phyloP scores from a whole-genome alignment of 2,113 vertebrate genomes.

The Seriola quinqueradiata region DNA sequence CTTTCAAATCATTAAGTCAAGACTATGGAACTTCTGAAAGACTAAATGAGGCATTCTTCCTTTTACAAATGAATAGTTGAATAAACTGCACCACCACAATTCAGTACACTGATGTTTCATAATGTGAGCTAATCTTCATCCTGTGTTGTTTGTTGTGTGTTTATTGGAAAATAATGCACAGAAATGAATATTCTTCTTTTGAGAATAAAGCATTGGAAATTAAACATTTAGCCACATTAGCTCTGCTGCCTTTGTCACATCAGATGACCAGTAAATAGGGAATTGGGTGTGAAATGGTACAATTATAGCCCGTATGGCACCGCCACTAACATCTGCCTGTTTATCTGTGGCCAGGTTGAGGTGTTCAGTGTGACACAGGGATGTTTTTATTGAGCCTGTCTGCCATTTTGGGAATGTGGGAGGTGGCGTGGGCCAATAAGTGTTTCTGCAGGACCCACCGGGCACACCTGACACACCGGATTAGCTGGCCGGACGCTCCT shows the following conservation, averaged over 20 bases:
- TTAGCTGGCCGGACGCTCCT: constrained; percentile 60
- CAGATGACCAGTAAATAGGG: constrained; percentile 49
- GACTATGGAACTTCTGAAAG: background rate
- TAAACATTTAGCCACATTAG: constrained; percentile 24
- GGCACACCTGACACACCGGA: constrained; percentile 73
- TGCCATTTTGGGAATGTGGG: constrained; percentile 54
- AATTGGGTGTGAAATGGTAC: constrained; percentile 49
- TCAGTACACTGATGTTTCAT: too few species aligned
- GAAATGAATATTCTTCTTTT: constrained; percentile 13
- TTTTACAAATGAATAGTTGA: background rate
- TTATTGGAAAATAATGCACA: too few species aligned
- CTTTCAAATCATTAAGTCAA: background rate
- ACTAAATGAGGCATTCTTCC: background rate
- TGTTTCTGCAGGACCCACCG: constrained; percentile 49
- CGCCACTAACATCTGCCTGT: constrained; percentile 56
- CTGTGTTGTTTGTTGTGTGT: too few species aligned
- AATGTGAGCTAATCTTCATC: too few species aligned
- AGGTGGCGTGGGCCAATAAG: constrained; percentile 42
- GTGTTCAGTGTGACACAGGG: constrained; percentile 38
- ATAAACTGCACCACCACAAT: background rate
- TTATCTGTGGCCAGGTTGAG: constrained; percentile 46
- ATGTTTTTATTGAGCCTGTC: constrained; percentile 54
- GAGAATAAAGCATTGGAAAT: background rate
- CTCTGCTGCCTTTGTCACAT: constrained; percentile 8
- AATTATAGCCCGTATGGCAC: constrained; percentile 42